Conservation (phyloP, 23 tunicate genomes). For the Clavelina lepadiformis region DNA sequence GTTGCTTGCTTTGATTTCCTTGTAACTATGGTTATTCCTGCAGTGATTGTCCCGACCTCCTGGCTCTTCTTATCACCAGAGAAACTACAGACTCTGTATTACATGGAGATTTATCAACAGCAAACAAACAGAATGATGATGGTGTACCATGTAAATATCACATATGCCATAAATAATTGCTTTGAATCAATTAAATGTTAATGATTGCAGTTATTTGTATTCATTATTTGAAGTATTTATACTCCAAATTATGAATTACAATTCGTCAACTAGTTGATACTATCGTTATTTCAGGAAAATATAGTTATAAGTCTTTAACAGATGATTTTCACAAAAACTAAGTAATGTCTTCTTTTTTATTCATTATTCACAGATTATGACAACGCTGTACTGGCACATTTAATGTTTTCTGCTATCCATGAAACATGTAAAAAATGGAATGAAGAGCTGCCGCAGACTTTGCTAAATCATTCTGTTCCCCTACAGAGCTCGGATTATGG, state of each 20-base stretch:
- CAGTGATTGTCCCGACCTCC: slow-evolving; percentile 49
- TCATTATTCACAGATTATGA: slow-evolving; percentile 8
- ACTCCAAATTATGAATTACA: no score
- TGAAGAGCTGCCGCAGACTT: slow-evolving; percentile 3
- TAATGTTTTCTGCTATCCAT: slow-evolving; percentile 15
- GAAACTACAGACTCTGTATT: slow-evolving; percentile 4
- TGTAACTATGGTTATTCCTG: slow-evolving; percentile 11
- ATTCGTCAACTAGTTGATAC: no score
- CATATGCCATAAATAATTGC: no score
- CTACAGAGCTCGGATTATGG: slow-evolving; percentile 47
- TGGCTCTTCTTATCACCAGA: slow-evolving; percentile 30
- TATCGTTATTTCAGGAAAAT: no score
- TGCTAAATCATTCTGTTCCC: slow-evolving; percentile 5
- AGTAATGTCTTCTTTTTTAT: no score
- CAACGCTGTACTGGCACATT: not conserved
- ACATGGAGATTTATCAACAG: slow-evolving; percentile 24
- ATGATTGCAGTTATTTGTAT: no score
- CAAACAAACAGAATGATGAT: slow-evolving; percentile 11
- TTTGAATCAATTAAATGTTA: no score
- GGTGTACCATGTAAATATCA: not conserved
- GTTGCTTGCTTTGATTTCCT: no score
- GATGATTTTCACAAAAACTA: no score
- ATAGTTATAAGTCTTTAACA: no score
- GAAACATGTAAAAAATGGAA: slow-evolving; percentile 24
- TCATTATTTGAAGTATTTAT: no score